phyloP scores from a whole-genome alignment of 2,797 vertebrate species.

The Sebastiscus albofasciatus region DNA sequence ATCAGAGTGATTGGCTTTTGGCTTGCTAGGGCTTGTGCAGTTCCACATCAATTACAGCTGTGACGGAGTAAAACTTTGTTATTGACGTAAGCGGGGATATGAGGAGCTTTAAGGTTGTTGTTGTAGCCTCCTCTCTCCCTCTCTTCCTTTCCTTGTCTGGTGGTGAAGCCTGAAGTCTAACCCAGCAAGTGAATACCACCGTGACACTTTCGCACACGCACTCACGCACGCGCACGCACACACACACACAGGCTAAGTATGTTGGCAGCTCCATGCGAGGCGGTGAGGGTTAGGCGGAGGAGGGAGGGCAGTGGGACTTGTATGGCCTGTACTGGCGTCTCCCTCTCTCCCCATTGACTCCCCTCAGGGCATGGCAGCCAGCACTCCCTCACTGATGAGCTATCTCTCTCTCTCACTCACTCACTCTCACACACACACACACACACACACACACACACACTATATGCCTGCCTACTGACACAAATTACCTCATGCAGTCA shows the following conservation, averaged over 20 bases:
- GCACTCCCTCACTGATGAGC: slow-evolving; percentile 75
- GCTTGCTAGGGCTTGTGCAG: slow-evolving; percentile 59
- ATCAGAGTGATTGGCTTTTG: slow-evolving; percentile 62
- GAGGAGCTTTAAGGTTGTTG: slow-evolving; percentile 67
- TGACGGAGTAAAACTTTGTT: slow-evolving; percentile 67
- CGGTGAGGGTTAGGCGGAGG: slow-evolving; percentile 72
- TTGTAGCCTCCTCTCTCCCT: slow-evolving; percentile 47
- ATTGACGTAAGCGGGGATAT: slow-evolving; percentile 70
- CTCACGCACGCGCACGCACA: slow-evolving; percentile 13
- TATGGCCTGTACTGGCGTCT: slow-evolving; percentile 80
- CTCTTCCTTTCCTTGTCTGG: slow-evolving; percentile 64
- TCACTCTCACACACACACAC: not conserved
- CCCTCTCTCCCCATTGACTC: slow-evolving; percentile 67
- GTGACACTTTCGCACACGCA: slow-evolving; percentile 25
- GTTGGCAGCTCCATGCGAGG: slow-evolving; percentile 81
- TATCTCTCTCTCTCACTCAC: slow-evolving; percentile 17
- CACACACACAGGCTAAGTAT: slow-evolving; percentile 39
- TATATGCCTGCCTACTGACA: slow-evolving; percentile 68
- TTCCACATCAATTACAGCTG: slow-evolving; percentile 61
- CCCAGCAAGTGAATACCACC: slow-evolving; percentile 61
- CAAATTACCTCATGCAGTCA: slow-evolving; percentile 80
- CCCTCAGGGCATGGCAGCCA: slow-evolving; percentile 79
- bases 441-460: slow-evolving; percentile 21
- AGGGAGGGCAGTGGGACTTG: slow-evolving; percentile 75
- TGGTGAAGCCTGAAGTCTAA: slow-evolving; percentile 67